Evolutionary conservation across 1,140 invertebrate species (phyloP), one percentile per base, ranked within the genome.

Genomic region (Diploscapter pachys): DNA sequence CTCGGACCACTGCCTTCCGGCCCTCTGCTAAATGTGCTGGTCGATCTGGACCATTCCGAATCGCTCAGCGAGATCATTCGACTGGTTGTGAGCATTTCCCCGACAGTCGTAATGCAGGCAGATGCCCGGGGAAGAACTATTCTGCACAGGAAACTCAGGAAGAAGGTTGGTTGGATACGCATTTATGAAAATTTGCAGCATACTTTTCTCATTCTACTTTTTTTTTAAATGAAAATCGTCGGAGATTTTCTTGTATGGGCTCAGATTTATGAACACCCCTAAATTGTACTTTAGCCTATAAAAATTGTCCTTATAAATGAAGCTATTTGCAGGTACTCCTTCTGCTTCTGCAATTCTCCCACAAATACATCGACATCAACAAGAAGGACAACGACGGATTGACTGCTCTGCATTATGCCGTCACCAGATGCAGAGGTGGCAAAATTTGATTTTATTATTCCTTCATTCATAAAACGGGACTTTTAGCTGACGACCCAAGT

Each of bases 1-100:
- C 48, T 68, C 5, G 66, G 66, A n/a, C 66, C 66, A 11, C 51
- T 68, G 5, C 53, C 6, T 54, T 68, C 66, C 48, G 66, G 66
- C 50, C 66, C 66, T 50, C 66, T 68, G 13, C 66, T 68, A 11
- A 68, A 68, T 48, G 66, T 11, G 13, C 66, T 68, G 6, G 66
- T 68, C 66, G 66, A 55, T n/a, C 66, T 68, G 6, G 57, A 68
- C n/a, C 48, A 8, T 5, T 52, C 49, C 52, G 66, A 68, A 1
- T 6, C 66, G 11, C 51, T 68, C 6, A 68, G 50, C 66, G 57
- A 48, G 66, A 59, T 11, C 57, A 59, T 59, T 59, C 57, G 31
- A 59, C 9, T 59, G 9, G 31, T 11, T 59, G 57, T 11, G 57
- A 59, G 57, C 31, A 11, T 59, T 59, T 68, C 66, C 11, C 66